These are phyloP conservation scores for Nesospiza acunhae DNA, from an alignment of 2,113 vertebrate species.

Conservation along the genomic window DNA sequence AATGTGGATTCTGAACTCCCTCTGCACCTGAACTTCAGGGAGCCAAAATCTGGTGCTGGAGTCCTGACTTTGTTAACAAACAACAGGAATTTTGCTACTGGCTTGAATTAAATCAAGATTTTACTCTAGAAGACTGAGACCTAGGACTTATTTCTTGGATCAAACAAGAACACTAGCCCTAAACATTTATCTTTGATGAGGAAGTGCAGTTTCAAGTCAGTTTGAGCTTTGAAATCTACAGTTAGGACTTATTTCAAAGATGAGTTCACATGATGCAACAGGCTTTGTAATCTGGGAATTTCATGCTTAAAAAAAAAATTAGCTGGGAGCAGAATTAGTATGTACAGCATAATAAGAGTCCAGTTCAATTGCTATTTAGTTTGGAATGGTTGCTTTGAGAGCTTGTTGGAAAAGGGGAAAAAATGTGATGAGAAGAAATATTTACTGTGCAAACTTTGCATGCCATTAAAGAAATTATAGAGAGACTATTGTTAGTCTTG, in stretches of 20 bases:
- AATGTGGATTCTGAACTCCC: constrained; percentile 25
- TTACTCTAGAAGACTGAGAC: not conserved
- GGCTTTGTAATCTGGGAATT: constrained; percentile 49
- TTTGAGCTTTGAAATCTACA: constrained; percentile 39
- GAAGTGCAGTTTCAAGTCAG: constrained; percentile 34
- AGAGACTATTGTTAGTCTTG: constrained; percentile 35
- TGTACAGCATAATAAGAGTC: constrained; percentile 42
- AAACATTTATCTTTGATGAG: constrained; percentile 58
- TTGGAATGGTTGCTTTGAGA: constrained; percentile 57
- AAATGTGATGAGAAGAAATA: constrained; percentile 13
- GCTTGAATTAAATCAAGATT: constrained; percentile 51
- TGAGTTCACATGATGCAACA: constrained; percentile 19
- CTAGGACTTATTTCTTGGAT: constrained; percentile 33
- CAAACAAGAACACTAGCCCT: constrained; percentile 47
- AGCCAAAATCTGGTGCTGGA: constrained; percentile 1
- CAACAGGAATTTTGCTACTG: constrained; percentile 57
- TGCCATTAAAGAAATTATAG: constrained; percentile 64
- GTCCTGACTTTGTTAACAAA: constrained; percentile 38
- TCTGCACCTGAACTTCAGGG: constrained; percentile 13
- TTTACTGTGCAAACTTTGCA: constrained; percentile 37
- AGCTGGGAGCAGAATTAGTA: constrained; percentile 59
- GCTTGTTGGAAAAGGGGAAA: constrained; percentile 20
- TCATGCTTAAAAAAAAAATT: constrained; percentile 41
- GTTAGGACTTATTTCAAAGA: constrained; percentile 42
- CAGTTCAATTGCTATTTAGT: constrained; percentile 60